Base-by-base conservation (phyloP, 2,888 invertebrate genomes). In the Platycheirus albimanus region DNA sequence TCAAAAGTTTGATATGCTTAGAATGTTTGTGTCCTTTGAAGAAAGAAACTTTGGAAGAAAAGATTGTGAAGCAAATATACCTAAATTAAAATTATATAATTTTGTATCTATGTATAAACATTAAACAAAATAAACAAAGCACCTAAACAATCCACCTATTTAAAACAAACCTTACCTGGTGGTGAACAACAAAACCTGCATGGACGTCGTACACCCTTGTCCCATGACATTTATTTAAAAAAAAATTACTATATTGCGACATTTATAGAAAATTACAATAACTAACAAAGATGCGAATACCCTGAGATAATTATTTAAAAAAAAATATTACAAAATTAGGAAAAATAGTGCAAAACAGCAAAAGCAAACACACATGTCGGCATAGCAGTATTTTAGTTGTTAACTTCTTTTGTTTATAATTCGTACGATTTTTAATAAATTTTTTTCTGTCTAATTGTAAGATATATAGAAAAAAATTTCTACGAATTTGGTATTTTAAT, bases 351-450 rank as follows among this genome's bases (percentile, higher is more conserved):
- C 83, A 83, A 83, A 83, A 83, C 83, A 83, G 83, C 83, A 83
- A 83, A 83, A 74, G 83, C 83, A 83, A 83, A 83, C 83, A 83
- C 83, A 83, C 83, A 83, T 83, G 83, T 83, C 83, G 83, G 83
- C 83, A 83, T 83, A 83, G 78, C 83, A 78, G 74, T 74, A 61
- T 47, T 72, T 77, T 47, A 54, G 47, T 77, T 72, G 47, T 71
- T 47, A 67, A 54, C 71, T 61, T 72, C 47, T 45, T 58, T 47
- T 47, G 63, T 66, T 54, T 85, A 28, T 30, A 47, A n/a, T 64
- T 61, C 36, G 13, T 38, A 20, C 17, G 17, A 7, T 51, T 79
- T 63, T 36, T 49, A 63, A 33, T 56, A 41, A 47, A 77, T 61
- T 45, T 41, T 28, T 30, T 36, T 54, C 13, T 8, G 1, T 45